Evolutionary conservation across 2,797 vertebrate species (phyloP), one percentile per base, ranked within the genome.

Genomic region (Pangasius mekongensis): DNA sequence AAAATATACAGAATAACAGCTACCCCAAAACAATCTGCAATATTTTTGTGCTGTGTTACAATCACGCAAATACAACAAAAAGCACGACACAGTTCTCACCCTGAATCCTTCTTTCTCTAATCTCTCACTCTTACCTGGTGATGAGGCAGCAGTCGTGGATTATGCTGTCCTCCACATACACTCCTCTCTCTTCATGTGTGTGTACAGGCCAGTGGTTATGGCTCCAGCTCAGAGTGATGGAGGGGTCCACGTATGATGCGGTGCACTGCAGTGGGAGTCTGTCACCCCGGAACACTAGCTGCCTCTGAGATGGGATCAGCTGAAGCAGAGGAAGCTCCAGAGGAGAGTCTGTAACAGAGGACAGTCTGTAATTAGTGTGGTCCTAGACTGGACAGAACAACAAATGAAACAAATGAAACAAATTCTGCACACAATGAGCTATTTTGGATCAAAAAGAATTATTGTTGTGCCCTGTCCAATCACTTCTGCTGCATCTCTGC

Each of bases 91-190:
- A 66, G 56, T 47, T 27, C 14, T 27, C 36, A n/a, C 24, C n/a
- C 36, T 82, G 18, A 81, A 14, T 27, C 56, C 24, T 36, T n/a
- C 6, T 49, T 80, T 73, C 47, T 56, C 10, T 27, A 39, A 52
- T 58, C 20, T 39, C 10, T 39, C 39, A 24, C 43, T 27, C 4
- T 93, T 95, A 98, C 97, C 97, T 97, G 93, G 97, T 97, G 58
- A 98, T 94, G 74, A 98, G 93, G 93, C 97, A 97, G 95, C 98
- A 98, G 95, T 98, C 98, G 0, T 98, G 98, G 6, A 97, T 94
- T 88, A 98, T 96, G 89, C 96, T 97, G 22, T 97, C 96, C 91
- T 98, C 97, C 92, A 98, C 96, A 30, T 96, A 95, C 90, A 98
- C 5, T 27, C 97, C 97, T 0, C 90, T 89, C 49, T 97, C 96